Evolutionary conservation across 1,140 invertebrate species (phyloP), one percentile per base, ranked within the genome.

Genomic region (Solenopsis invicta): DNA sequence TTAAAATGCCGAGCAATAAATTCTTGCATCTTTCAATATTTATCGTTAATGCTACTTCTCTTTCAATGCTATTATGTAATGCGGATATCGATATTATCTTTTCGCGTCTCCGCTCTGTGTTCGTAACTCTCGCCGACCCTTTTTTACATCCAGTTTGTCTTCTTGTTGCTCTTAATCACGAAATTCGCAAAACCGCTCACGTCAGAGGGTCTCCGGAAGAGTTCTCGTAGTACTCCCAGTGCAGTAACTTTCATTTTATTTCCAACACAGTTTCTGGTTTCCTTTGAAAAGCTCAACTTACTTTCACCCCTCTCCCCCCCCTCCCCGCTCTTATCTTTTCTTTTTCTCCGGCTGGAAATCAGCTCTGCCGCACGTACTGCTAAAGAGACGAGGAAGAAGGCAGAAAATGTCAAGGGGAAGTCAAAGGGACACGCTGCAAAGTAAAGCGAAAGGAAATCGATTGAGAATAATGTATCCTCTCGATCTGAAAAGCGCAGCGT

Each of bases 171-270:
- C 76, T 69, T 81, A 67, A 66, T 86, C 75, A 81, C 76, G 24
- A 69, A 80, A 86, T 86, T 86, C 85, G 45, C 77, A 81, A 86
- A 86, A 81, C 77, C 85, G 77, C 77, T 86, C 85, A 86, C 85
- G 85, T 86, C 85, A 69, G 77, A 67, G 52, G 64, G 85, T 86
- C 77, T 81, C 77, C 85, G 69, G 80, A 84, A 84, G 80, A 84
- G 56, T 84, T 84, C 64, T 82, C 64, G 41, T 45, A 45, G 76
- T 29, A 78, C 85, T 81, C 76, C 50, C 75, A 45, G 62, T 34
- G 59, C 75, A 78, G 85, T 69, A 81, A 81, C 85, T 86, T 86
- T 80, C 85, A 80, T 86, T 81, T 86, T 81, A 86, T 86, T 67
- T 61, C 24, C 75, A 81, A 86, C 75, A 86, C 77, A 86, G 77